A percentile compares a stretch with the other conserved stretches of the same genome.
phyloP scores from a whole-genome alignment of 92 coral and sea anemone genomes.

The Ricordea florida region DNA sequence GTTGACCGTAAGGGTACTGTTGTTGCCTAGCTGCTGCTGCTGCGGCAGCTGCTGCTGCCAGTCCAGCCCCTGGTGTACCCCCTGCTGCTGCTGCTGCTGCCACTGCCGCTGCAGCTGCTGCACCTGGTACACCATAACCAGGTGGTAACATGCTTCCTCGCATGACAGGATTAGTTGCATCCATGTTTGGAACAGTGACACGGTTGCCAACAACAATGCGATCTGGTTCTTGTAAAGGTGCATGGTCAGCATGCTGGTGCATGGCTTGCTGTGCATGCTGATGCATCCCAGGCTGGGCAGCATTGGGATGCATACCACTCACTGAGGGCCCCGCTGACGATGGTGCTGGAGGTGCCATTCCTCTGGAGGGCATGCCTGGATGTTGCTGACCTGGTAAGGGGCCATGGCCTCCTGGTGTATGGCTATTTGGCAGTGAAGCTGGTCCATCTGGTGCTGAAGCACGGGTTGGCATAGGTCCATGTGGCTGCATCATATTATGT shows the following conservation, averaged over 20 bases:
- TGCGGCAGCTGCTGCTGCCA: slow-evolving; percentile 56
- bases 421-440: slow-evolving; percentile 16
- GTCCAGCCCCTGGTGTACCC: slow-evolving; percentile 37
- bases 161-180: slow-evolving; percentile 55
- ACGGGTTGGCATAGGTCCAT: slow-evolving; percentile 47
- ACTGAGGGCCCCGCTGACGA: slow-evolving; percentile 19
- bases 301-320: slow-evolving; percentile 44
- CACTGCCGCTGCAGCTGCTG: slow-evolving; percentile 75
- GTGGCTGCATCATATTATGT: slow-evolving; percentile 52
- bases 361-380: slow-evolving; percentile 27
- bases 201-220: slow-evolving; percentile 83
- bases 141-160: slow-evolving; percentile 63
- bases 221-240: slow-evolving; percentile 56
- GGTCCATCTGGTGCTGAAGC: slow-evolving; percentile 30
- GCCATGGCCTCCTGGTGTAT: slow-evolving; percentile 17
- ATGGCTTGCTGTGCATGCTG: slow-evolving; percentile 48
- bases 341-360: slow-evolving; percentile 36
- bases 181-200: slow-evolving; percentile 87
- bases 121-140: slow-evolving; percentile 58
- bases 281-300: slow-evolving; percentile 52
- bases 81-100: slow-evolving; percentile 69
- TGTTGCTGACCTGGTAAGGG: slow-evolving; percentile 50
- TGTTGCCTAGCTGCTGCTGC: slow-evolving; percentile 85
- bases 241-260: slow-evolving; percentile 52
- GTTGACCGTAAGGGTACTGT: slow-evolving; percentile 76